These are phyloP conservation scores for Stichopus chloronotus DNA, from an alignment of 35 echinoderm and acorn worm species.

Conservation along the genomic window DNA sequence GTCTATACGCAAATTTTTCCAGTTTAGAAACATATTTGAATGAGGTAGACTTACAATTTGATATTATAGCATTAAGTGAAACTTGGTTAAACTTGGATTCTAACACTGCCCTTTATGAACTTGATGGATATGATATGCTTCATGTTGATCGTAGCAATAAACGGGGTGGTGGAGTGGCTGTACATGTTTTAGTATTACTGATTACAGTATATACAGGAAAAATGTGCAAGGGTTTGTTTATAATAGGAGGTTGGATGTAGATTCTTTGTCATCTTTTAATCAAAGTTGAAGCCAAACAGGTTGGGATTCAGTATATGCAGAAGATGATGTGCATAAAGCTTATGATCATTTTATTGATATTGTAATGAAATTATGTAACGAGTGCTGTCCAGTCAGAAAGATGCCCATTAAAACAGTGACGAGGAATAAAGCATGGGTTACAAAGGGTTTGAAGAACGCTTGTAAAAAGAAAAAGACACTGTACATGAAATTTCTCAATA, in stretches of 20 bases:
- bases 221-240: constrained; percentile 15
- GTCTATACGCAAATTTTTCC: too few species aligned
- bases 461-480: not conserved
- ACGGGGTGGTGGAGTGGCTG: constrained; percentile 13
- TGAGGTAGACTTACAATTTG: too few species aligned
- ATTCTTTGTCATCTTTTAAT: not conserved
- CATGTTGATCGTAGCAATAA: constrained; percentile 1
- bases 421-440: not conserved
- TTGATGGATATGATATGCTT: constrained; percentile 22
- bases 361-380: too few species aligned
- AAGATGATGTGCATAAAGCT: too few species aligned
- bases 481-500: constrained; percentile 1
- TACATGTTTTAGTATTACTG: not conserved
- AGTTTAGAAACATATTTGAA: too few species aligned
- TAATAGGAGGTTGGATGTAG: not conserved
- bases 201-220: too few species aligned
- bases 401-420: not conserved
- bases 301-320: too few species aligned
- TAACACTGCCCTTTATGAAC: not conserved
- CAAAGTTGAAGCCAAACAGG: not conserved
- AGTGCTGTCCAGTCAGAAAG: too few species aligned
- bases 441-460: not conserved
- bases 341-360: too few species aligned
- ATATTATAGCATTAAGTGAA: too few species aligned
- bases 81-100: constrained; percentile 1